phyloP scores from a whole-genome alignment of 2,113 vertebrate genomes.

The Bettongia penicillata region DNA sequence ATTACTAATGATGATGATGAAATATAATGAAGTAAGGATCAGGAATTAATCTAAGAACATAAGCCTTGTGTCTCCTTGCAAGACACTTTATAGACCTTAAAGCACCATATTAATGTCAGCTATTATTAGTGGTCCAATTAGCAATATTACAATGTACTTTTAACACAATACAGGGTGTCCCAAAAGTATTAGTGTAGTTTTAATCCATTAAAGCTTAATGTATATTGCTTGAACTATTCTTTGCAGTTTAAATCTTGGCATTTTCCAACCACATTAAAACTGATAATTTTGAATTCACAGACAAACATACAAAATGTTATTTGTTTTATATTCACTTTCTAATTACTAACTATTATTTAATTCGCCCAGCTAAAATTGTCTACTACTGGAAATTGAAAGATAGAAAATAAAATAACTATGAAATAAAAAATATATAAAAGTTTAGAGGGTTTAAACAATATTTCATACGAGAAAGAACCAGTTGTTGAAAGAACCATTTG shows the following conservation, averaged over 20 bases:
- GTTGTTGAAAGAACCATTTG: no score
- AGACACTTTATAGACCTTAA: background rate
- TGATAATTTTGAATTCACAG: background rate
- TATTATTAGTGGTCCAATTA: background rate
- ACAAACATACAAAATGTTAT: background rate
- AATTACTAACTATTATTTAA: background rate
- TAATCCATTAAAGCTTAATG: background rate
- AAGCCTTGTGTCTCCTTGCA: background rate
- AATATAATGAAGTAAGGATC: background rate
- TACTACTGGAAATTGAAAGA: background rate
- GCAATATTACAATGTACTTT: background rate
- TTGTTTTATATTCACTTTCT: constrained; percentile 16
- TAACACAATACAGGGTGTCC: background rate
- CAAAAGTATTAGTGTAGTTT: background rate
- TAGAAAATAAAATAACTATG: background rate
- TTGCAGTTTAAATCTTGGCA: background rate
- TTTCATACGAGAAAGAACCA: no score
- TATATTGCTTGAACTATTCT: background rate
- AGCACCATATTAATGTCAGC: background rate
- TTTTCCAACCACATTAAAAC: background rate
- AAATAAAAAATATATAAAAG: background rate
- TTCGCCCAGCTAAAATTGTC: background rate
- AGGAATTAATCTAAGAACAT: background rate
- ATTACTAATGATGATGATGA: background rate
- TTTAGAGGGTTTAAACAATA: background rate